Evolutionary conservation across 2,113 vertebrate genomes (phyloP).

Genomic region (Anhinga rufa): DNA sequence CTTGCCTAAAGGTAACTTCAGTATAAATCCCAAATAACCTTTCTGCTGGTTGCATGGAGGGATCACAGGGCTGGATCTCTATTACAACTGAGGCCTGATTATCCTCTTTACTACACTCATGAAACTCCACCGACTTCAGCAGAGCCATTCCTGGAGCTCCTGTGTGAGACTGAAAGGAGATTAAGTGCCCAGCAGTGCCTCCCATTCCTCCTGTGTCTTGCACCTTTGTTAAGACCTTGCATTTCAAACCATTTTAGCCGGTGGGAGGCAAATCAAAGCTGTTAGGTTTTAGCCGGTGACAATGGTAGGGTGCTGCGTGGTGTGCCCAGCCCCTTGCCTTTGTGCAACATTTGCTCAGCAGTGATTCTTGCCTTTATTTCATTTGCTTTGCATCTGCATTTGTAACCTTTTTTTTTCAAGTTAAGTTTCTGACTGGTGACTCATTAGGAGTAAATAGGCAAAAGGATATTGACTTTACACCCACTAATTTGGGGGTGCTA

Average conservation of each 20-base stretch:
- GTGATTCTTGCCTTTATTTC: constrained; percentile 42
- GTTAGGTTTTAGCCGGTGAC: constrained; percentile 55
- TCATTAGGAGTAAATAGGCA: constrained; percentile 54
- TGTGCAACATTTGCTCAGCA: not conserved
- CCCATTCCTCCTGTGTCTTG: constrained; percentile 50
- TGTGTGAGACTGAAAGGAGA: constrained; percentile 51
- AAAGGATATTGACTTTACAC: constrained; percentile 58
- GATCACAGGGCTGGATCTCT: not conserved
- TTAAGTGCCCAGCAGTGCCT: constrained; percentile 58
- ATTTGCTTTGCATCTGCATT: constrained; percentile 53
- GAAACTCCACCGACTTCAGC: not conserved
- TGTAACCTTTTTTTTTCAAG: constrained; percentile 10
- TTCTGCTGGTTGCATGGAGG: not conserved
- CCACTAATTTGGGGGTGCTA: constrained; percentile 60
- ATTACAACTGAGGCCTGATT: not conserved
- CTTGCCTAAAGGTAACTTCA: not conserved
- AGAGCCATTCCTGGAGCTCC: constrained; percentile 30
- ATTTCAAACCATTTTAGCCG: constrained; percentile 56
- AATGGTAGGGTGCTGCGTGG: constrained; percentile 43
- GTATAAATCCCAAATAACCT: not conserved
- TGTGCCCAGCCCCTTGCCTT: constrained; percentile 37
- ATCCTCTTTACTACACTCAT: not conserved
- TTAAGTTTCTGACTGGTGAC: constrained; percentile 42
- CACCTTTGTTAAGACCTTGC: constrained; percentile 63
- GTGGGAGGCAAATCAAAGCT: constrained; percentile 62